Base-by-base conservation (phyloP, 1,140 invertebrate species). In the Drosophila pseudoobscura region DNA sequence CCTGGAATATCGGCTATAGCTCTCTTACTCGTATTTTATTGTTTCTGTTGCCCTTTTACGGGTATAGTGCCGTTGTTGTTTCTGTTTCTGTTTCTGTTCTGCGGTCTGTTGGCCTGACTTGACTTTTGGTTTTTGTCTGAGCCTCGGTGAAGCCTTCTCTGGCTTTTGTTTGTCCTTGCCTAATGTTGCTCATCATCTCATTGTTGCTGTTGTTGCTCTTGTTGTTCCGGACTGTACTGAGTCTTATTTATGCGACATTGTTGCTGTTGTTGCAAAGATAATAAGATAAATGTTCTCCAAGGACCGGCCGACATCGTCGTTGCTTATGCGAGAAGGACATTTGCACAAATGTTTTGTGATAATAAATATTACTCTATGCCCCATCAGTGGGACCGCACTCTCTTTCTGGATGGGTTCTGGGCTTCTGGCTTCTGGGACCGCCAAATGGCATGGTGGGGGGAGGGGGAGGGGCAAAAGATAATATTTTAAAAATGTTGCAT, bases 271-370 rank as follows among this genome's bases (percentile, higher is more conserved):
- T 72, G 83, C 83, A 87, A 87, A 87, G 82, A 87, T 87, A 87
- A 87, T 87, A 87, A 87, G 82, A 87, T 87, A 87, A 87, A 87
- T 87, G 82, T 87, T 87, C 82, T 87, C 82, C 65, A 87, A 87
- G 82, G 82, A 87, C 82, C 82, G 82, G 78, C 85, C 82, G 80
- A 85, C 80, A 85, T 56, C 73, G 61, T 75, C 83, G 82, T 85
- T 85, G 75, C 82, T 87, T 87, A 75, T 88, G 82, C 83, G 71
- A 85, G 64, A 80, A 85, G 74, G 82, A 87, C 82, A 88, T 87
- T 87, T 87, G 82, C 83, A 87, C 82, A 87, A 87, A 88, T 87
- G 83, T 87, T 87, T 82, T 88, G 82, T 82, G 82, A 87, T 87
- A 87, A 87, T 87, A 87, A 87, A 87, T 87, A 87, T 87, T 88